Evolutionary conservation across 2,113 vertebrate species (phyloP).

Genomic region (Pachyramphus minor): DNA sequence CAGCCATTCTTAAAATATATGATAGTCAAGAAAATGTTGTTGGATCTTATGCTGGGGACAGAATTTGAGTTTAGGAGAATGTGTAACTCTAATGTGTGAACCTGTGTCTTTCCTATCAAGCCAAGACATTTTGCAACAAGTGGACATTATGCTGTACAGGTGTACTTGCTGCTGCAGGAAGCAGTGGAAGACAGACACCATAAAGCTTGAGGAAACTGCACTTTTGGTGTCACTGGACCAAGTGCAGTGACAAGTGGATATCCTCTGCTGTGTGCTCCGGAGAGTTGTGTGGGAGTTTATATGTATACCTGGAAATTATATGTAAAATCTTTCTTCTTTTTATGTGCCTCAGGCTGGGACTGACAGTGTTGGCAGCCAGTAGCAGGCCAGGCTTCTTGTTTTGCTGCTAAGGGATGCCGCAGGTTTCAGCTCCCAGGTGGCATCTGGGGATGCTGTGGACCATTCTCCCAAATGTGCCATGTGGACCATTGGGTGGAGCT

Average conservation of each 20-base stretch:
- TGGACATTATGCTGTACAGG: background rate
- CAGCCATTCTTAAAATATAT: background rate
- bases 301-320: background rate
- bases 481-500: background rate
- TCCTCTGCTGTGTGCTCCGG: background rate
- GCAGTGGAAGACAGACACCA: background rate
- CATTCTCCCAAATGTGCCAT: fast-evolving
- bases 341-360: background rate
- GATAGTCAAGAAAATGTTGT: background rate
- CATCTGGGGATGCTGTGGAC: background rate
- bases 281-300: background rate
- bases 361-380: background rate
- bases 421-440: background rate
- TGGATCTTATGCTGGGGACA: background rate
- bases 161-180: background rate
- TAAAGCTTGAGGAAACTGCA: background rate
- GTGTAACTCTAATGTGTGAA: background rate
- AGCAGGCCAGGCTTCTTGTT: background rate
- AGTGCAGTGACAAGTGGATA: background rate
- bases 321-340: background rate
- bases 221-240: background rate
- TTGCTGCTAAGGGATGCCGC: background rate
- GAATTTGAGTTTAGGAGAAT: background rate
- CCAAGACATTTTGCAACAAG: background rate
- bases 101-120: background rate